Conservation (phyloP, 2,888 invertebrate genomes). For the Ophion obscuratus region DNA sequence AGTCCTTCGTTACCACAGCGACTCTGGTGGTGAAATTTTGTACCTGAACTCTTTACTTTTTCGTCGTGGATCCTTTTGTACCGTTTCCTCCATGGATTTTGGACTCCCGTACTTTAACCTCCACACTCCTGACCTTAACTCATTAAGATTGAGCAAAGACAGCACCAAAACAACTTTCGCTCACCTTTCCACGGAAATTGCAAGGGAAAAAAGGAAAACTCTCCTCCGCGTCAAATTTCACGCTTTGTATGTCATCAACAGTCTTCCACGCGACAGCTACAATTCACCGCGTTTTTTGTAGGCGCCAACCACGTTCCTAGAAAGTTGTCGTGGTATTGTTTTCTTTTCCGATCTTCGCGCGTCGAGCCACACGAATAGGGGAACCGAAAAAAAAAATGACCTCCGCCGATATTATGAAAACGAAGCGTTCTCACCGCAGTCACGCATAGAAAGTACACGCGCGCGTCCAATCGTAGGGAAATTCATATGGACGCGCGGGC, state of each 20-base stretch:
- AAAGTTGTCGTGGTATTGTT: not conserved
- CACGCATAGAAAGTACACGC: constrained; percentile 63
- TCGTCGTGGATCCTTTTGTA: not conserved
- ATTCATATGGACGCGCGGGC: constrained; percentile 44
- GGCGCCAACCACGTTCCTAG: not conserved
- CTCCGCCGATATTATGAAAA: constrained; percentile 29
- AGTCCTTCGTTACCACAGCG: too few species aligned
- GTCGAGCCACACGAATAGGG: not conserved
- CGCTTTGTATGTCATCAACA: not conserved
- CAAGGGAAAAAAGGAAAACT: not conserved
- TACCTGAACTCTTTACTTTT: not conserved
- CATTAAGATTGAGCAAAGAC: not conserved
- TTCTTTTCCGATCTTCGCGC: not conserved
- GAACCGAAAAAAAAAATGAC: constrained; percentile 2
- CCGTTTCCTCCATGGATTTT: not conserved
- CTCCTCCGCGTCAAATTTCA: not conserved
- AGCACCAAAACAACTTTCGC: not conserved
- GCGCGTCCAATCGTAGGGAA: constrained; percentile 53
- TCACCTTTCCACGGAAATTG: not conserved
- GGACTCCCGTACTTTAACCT: not conserved
- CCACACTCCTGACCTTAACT: not conserved
- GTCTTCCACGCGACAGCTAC: not conserved
- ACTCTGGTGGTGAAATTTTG: too few species aligned
- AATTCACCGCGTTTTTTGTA: not conserved
- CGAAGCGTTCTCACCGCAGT: constrained; percentile 47